Evolutionary conservation across 2,113 vertebrate species (phyloP).

Genomic region (Paraplagusia blochii): DNA sequence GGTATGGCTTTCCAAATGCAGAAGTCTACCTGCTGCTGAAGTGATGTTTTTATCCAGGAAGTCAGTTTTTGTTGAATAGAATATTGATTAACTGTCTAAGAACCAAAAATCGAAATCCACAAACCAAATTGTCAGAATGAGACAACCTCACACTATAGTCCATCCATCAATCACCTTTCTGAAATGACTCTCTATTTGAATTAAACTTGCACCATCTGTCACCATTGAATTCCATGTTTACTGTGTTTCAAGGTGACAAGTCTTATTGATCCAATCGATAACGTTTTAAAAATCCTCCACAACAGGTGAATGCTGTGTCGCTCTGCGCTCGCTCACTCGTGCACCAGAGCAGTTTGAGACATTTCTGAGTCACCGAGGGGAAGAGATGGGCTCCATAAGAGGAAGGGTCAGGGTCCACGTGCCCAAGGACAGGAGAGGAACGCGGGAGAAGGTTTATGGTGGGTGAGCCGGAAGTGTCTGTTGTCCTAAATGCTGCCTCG

Average conservation of each 20-base stretch:
- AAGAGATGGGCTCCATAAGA: slow-evolving; percentile 85
- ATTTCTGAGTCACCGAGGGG: slow-evolving; percentile 82
- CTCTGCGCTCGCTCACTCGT: slow-evolving; percentile 60
- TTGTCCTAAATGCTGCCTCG: slow-evolving; percentile 15
- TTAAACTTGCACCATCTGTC: neutral
- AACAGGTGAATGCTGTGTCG: slow-evolving; percentile 82
- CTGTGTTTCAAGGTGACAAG: neutral
- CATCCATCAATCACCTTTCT: neutral
- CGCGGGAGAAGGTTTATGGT: slow-evolving; percentile 80
- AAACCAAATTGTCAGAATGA: too few relatives aligned
- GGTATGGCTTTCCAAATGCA: too few relatives aligned
- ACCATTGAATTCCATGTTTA: neutral
- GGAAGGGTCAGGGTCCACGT: slow-evolving; percentile 77
- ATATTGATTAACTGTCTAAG: too few relatives aligned
- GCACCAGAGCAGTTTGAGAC: slow-evolving; percentile 81
- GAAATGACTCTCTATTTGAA: neutral
- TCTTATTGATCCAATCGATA: neutral
- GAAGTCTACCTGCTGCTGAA: too few relatives aligned
- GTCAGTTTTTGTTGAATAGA: too few relatives aligned
- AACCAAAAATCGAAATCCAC: too few relatives aligned
- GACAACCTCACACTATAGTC: neutral
- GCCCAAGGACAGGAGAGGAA: slow-evolving; percentile 70
- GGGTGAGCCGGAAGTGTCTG: slow-evolving; percentile 18
- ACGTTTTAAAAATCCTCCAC: neutral
- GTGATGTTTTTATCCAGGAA: too few relatives aligned